Evolutionary conservation across 1,140 invertebrate genomes (phyloP).

Genomic region (Carposina sasakii): DNA sequence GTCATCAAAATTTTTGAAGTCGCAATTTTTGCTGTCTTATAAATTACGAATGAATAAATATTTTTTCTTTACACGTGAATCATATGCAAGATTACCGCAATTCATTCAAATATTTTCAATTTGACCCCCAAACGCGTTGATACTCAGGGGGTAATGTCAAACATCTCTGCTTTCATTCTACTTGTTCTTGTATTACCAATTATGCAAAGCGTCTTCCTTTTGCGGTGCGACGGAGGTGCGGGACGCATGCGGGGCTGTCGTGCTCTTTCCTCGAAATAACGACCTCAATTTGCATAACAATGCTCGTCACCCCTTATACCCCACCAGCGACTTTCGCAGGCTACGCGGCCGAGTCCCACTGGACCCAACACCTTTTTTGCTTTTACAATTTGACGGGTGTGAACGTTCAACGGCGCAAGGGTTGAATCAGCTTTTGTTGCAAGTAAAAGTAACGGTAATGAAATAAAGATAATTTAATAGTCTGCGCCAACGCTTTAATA

Average conservation of each 20-base stretch:
- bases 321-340: constrained; percentile 65
- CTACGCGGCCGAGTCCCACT: constrained; percentile 50
- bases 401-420: neutral
- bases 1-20: too few relatives aligned
- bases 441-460: neutral
- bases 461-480: too few relatives aligned
- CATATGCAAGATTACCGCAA: too few relatives aligned
- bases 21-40: too few relatives aligned
- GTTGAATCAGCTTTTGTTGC: neutral
- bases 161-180: too few relatives aligned
- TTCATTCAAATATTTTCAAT: too few relatives aligned
- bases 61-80: too few relatives aligned
- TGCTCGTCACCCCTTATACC: constrained; percentile 70
- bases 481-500: too few relatives aligned
- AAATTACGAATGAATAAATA: too few relatives aligned
- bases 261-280: constrained; percentile 72
- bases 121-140: too few relatives aligned
- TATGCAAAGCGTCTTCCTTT: constrained; percentile 66
- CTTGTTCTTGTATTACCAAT: constrained; percentile 65
- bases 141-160: too few relatives aligned
- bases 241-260: constrained; percentile 49
- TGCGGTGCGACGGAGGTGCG: constrained; percentile 47
- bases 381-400: constrained; percentile 48
- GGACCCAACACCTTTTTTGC: constrained; percentile 60
- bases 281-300: constrained; percentile 73